Evolutionary conservation across 1,140 invertebrate genomes (phyloP).

Genomic region (Drosophila punjabiensis): DNA sequence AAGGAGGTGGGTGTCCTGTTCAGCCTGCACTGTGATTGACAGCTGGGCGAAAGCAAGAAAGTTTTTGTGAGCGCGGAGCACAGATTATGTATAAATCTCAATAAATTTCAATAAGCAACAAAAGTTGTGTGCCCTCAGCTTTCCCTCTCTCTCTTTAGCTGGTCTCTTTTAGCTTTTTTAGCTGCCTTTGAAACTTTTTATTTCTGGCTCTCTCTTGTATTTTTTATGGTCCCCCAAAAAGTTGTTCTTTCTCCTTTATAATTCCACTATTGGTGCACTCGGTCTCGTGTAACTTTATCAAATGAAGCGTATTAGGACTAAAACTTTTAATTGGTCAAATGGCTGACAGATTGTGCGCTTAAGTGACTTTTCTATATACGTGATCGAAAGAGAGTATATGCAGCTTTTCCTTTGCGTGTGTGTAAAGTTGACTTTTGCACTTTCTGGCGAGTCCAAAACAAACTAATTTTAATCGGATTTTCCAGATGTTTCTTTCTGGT

Average conservation of each 20-base stretch:
- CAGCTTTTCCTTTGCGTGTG: constrained; percentile 17
- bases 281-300: constrained; percentile 65
- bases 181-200: constrained; percentile 46
- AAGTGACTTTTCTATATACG: constrained; percentile 63
- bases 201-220: constrained; percentile 26
- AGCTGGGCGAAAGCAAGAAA: constrained; percentile 56
- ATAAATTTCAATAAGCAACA: constrained; percentile 82
- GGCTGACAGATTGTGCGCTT: constrained; percentile 78
- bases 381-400: constrained; percentile 8
- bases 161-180: constrained; percentile 11
- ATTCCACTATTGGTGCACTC: constrained; percentile 54
- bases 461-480: constrained; percentile 79
- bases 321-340: constrained; percentile 84
- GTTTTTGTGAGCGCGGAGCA: constrained; percentile 44
- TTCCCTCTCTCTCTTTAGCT: neutral
- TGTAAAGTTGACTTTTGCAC: constrained; percentile 69
- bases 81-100: constrained; percentile 82
- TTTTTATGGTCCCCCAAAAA: constrained; percentile 50
- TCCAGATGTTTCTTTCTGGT: constrained; percentile 11
- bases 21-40: constrained; percentile 68
- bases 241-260: constrained; percentile 53
- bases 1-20: neutral
- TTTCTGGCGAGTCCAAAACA: constrained; percentile 57
- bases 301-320: constrained; percentile 81
- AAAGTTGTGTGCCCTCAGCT: constrained; percentile 29